Evolutionary conservation across 2,113 vertebrate genomes (phyloP).

Genomic region (Xiphophorus couchianus): DNA sequence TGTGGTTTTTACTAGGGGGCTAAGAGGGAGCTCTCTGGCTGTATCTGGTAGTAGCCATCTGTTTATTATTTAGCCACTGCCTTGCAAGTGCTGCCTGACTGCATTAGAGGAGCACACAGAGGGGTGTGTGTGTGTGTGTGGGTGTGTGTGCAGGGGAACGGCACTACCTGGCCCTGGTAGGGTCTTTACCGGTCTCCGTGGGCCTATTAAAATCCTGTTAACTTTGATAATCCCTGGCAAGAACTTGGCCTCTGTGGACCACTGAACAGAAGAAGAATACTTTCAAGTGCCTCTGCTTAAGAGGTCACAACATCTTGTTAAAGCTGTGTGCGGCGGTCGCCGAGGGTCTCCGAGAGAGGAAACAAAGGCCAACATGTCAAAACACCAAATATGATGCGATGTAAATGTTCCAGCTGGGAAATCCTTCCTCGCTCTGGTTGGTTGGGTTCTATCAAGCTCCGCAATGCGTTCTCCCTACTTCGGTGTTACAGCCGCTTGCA

Average conservation of each 20-base stretch:
- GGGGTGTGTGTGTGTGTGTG: conserved; percentile 16
- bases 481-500: neutral
- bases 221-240: conserved; percentile 78
- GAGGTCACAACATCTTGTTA: conserved; percentile 69
- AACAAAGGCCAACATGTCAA: conserved; percentile 42
- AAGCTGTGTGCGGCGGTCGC: conserved; percentile 54
- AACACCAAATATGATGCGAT: conserved; percentile 45
- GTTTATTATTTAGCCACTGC: conserved; percentile 86
- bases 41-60: conserved; percentile 86
- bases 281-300: conserved; percentile 75
- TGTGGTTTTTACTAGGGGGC: conserved; percentile 75
- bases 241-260: conserved; percentile 67
- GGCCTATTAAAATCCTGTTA: conserved; percentile 81
- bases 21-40: conserved; percentile 62
- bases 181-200: conserved; percentile 70
- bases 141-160: conserved; percentile 34
- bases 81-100: conserved; percentile 78
- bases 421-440: neutral
- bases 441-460: neutral
- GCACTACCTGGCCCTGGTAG: conserved; percentile 71
- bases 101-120: conserved; percentile 74
- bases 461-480: neutral
- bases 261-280: conserved; percentile 68
- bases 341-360: conserved; percentile 46
- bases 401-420: neutral